Evolutionary conservation across 2,888 invertebrate genomes (phyloP).

Genomic region (Drosophila rubida): DNA sequence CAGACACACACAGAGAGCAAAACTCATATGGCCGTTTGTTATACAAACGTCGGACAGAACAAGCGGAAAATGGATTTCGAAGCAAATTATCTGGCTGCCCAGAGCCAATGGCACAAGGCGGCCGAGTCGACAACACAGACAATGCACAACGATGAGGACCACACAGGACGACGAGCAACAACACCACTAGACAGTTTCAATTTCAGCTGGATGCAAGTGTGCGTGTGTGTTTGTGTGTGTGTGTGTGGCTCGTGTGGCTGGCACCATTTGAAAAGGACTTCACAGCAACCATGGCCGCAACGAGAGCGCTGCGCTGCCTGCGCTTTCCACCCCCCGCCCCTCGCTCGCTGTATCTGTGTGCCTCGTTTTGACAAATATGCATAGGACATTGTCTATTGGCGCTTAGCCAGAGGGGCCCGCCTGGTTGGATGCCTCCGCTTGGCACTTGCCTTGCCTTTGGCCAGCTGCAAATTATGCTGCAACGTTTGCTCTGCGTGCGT

Average conservation of each 20-base stretch:
- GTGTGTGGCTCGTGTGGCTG: conserved; percentile 27
- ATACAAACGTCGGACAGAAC: conserved; percentile 58
- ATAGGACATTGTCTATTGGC: conserved; percentile 75
- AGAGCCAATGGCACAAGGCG: conserved; percentile 28
- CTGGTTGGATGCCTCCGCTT: conserved; percentile 49
- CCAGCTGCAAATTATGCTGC: conserved; percentile 58
- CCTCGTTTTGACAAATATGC: conserved; percentile 71
- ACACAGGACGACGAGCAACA: conserved; percentile 23
- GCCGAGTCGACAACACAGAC: conserved; percentile 18
- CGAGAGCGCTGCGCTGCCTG: too few species aligned
- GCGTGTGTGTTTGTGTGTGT: conserved; percentile 14
- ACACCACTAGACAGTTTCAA: conserved; percentile 71
- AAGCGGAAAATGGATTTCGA: conserved; percentile 81
- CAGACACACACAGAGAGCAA: conserved; percentile 3
- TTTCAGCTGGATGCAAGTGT: conserved; percentile 51
- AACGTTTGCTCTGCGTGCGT: conserved; percentile 18
- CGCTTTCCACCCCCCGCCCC: not conserved
- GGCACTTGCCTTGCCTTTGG: conserved; percentile 41
- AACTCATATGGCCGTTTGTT: conserved; percentile 38
- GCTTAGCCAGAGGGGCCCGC: conserved; percentile 48
- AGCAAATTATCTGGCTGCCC: conserved; percentile 76
- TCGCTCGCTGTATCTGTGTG: conserved; percentile 19
- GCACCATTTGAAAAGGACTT: conserved; percentile 39
- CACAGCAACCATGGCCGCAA: conserved; percentile 24
- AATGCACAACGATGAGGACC: conserved; percentile 7